Base-by-base conservation (phyloP, 2,888 invertebrate genomes). In the Eretmocerus hayati region DNA sequence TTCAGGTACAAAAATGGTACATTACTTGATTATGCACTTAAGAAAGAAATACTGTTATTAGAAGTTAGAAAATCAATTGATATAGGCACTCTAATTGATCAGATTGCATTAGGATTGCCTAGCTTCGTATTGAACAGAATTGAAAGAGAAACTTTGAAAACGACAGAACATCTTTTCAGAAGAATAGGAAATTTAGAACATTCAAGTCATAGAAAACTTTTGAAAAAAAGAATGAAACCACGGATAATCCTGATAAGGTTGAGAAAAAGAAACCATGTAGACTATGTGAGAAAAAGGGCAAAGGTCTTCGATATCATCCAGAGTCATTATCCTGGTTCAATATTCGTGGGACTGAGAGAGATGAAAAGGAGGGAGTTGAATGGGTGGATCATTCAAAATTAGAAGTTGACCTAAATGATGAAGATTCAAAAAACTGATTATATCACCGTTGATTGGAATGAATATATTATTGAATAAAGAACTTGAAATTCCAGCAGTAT, bases 171-270 rank as follows among this genome's bases (percentile, higher is more conserved):
- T 41, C 19, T 55, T 50, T 39, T 42, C 30, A 48, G 53, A 52
- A 61, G 62, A 50, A 54, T 62, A 56, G 54, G 57, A 36, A 60
- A 35, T 43, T 56, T 58, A 50, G 57, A 63, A 59, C 48, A 26
- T 20, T 20, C 38, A 18, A 19, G 4, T 4, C 15, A 15, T 30
- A 8, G 13, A 30, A 30, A 8, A 8, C 8, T 9, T 13, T 30
- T 8, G 13, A 13, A 30, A 30, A 30, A 30, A 30, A 30, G 13
- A 30, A 8, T 30, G 8, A 30, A 8, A 9, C 30, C 13, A 13
- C 8, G 13, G 13, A 30, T 30, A 30, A 30, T 9, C 13, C 13
- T 8, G 13, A 30, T 8, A 30, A 30, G 30, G 30, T 30, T 30
- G 30, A 30, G 16, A 39, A 19, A 19, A 26, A 30, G 21, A 38